These are phyloP conservation scores for Danio kyathit DNA, from an alignment of 2,797 vertebrate genomes.

Conservation along the genomic window DNA sequence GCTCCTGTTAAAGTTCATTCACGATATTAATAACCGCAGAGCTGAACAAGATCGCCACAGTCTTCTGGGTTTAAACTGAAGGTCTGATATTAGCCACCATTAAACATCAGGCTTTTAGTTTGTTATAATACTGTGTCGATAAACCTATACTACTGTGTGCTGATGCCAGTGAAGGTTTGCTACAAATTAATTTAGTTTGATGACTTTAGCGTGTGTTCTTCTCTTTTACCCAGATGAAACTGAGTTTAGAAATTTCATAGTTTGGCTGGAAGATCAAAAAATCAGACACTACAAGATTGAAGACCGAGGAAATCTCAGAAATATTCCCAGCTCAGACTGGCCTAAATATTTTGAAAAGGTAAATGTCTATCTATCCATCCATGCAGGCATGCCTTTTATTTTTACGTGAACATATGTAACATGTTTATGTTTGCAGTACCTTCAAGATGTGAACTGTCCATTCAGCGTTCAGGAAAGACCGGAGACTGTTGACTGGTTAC, in stretches of 20 bases:
- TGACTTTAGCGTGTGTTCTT: not conserved
- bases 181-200: not conserved
- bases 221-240: constrained; percentile 86
- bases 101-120: not conserved
- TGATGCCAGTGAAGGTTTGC: not conserved
- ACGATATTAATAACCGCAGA: not conserved
- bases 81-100: not conserved
- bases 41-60: not conserved
- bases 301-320: constrained; percentile 93
- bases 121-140: not conserved
- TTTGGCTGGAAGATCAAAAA: constrained; percentile 99
- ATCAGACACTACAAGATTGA: constrained; percentile 98
- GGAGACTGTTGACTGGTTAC: constrained; percentile 93
- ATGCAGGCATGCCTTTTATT: too few relatives aligned
- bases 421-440: constrained; percentile 79
- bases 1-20: not conserved
- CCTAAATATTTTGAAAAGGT: constrained; percentile 91
- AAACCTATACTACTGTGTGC: not conserved
- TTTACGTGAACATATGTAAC: not conserved
- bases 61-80: not conserved
- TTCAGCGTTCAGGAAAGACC: constrained; percentile 87
- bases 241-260: constrained; percentile 95
- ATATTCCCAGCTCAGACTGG: constrained; percentile 95
- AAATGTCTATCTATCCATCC: constrained; percentile 48
- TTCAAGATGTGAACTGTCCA: constrained; percentile 92